Conservation (phyloP, 2,888 invertebrate genomes). For the Cylloceria caligata region DNA sequence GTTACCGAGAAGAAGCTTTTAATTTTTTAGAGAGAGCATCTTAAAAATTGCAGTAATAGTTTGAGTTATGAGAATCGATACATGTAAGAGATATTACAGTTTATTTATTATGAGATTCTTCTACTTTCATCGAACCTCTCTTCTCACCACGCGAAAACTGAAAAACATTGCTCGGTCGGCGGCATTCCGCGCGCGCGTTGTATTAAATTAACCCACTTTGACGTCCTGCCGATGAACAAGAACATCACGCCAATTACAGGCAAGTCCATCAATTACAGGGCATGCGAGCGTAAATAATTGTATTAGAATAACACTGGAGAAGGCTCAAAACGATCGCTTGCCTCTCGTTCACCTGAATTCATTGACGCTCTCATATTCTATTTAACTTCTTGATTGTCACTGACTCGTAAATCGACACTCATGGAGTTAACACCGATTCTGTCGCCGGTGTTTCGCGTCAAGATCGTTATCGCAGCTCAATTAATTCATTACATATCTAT, state of each 20-base stretch:
- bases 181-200: slow-evolving; percentile 18
- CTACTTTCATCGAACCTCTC: neutral
- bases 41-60: neutral
- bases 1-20: neutral
- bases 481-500: slow-evolving; percentile 1
- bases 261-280: slow-evolving; percentile 53
- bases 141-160: slow-evolving; percentile 37
- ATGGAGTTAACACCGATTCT: neutral
- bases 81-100: neutral
- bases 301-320: slow-evolving; percentile 45
- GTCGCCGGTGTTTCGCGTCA: neutral
- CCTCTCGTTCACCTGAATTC: neutral
- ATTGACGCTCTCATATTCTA: neutral
- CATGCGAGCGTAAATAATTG: slow-evolving; percentile 57
- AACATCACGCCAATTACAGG: slow-evolving; percentile 57
- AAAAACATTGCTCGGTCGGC: slow-evolving; percentile 9
- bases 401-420: no score
- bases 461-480: neutral
- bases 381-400: no score
- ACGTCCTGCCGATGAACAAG: slow-evolving; percentile 45
- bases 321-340: neutral
- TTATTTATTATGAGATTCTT: neutral
- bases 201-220: slow-evolving; percentile 65
- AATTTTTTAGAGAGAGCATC: neutral
- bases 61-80: slow-evolving; percentile 2